Conservation (phyloP, 2,888 invertebrate species). For the Diadromus collaris region DNA sequence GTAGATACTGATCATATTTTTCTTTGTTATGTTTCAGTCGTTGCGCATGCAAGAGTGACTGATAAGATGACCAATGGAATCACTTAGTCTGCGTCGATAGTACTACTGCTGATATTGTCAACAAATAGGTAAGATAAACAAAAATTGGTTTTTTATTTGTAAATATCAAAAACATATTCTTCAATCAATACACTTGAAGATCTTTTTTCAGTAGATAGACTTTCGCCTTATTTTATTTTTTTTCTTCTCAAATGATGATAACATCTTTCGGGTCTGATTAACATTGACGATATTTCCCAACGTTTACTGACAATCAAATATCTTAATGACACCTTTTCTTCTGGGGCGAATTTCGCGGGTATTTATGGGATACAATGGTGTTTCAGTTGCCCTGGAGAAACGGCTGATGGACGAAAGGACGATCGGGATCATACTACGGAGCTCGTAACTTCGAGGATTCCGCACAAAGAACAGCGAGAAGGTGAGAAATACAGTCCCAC, state of each 20-base stretch:
- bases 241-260: conserved; percentile 64
- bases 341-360: not conserved
- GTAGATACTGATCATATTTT: not conserved
- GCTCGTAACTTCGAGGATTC: not conserved
- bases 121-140: not conserved
- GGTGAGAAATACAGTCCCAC: conserved; percentile 2
- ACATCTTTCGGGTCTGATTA: conserved; percentile 72
- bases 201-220: not conserved
- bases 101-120: not conserved
- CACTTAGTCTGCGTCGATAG: not conserved
- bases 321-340: not conserved
- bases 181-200: not conserved
- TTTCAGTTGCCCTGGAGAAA: not conserved
- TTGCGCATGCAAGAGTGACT: not conserved
- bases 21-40: not conserved
- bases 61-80: not conserved
- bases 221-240: not conserved
- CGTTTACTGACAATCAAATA: conserved; percentile 56
- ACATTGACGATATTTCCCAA: conserved; percentile 69
- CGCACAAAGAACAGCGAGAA: not conserved
- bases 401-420: not conserved
- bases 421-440: not conserved
- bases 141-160: not conserved
- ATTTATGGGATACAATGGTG: not conserved
- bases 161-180: not conserved